phyloP scores from a whole-genome alignment of 1,140 invertebrate genomes.

The Drosophila orena region DNA sequence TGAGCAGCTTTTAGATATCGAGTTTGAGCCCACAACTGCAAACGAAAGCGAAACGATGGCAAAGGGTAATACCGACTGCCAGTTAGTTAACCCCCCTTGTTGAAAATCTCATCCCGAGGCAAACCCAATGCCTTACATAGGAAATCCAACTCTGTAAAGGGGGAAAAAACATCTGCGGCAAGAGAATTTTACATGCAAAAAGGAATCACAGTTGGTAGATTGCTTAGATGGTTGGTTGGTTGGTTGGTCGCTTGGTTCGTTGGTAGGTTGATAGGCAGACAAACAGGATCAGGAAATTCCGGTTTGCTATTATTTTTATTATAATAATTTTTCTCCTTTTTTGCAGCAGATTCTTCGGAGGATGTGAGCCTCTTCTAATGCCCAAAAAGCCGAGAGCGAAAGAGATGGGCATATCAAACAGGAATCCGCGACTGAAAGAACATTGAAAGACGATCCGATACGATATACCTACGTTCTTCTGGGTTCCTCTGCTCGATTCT shows the following conservation, averaged over 20 bases:
- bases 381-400: constrained; percentile 10
- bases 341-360: constrained; percentile 43
- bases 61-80: constrained; percentile 15
- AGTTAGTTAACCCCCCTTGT: background rate
- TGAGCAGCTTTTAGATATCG: too few species aligned
- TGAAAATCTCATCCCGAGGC: background rate
- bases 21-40: too few species aligned
- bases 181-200: constrained; percentile 50
- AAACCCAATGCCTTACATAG: constrained; percentile 76
- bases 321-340: constrained; percentile 66
- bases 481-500: constrained; percentile 15
- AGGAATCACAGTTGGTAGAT: constrained; percentile 73
- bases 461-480: constrained; percentile 58
- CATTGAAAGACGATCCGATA: constrained; percentile 25
- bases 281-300: constrained; percentile 81
- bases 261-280: constrained; percentile 40
- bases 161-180: constrained; percentile 57
- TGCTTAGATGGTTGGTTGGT: constrained; percentile 12
- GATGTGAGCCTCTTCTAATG: constrained; percentile 63
- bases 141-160: constrained; percentile 13
- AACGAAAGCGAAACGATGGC: constrained; percentile 27
- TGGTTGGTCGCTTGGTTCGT: background rate
- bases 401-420: constrained; percentile 30
- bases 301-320: constrained; percentile 81
- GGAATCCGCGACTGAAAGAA: constrained; percentile 56